Base-by-base conservation (phyloP, 1,140 invertebrate genomes). In the Aporrectodea caliginosa region DNA sequence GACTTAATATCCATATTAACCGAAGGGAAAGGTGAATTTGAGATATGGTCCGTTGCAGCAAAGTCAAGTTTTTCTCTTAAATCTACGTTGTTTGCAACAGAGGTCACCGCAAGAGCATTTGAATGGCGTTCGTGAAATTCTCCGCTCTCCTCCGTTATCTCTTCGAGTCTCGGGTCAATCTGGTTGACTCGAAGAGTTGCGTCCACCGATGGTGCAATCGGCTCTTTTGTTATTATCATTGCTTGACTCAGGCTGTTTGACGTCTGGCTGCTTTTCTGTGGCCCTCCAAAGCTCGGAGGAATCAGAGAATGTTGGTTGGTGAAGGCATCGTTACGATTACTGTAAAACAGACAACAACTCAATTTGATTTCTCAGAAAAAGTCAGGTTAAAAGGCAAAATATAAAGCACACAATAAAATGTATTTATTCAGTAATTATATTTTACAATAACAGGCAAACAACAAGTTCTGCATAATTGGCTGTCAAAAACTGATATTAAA, bases 231-330 rank as follows among this genome's bases (percentile, higher is more conserved):
- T n/a, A n/a, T n/a, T n/a, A n/a, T n/a, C n/a, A n/a, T n/a, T n/a
- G n/a, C n/a, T n/a, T n/a, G n/a, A n/a, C n/a, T n/a, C n/a, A n/a
- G n/a, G n/a, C n/a, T n/a, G 43, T 58, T 58, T 58, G 43, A 58
- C 6, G 43, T 22, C 6, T 58, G 43, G 22, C 43, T 58, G 22
- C 43, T 58, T 22, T 58, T 58, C 22, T 58, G 75, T 12, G 75
- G 75, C 12, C 75, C 35, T 22, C 75, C 75, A n/a, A 76, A 76
- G 31, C 75, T 76, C 35, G 75, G 75, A 58, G 75, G 75, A 1
- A 76, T 35, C 6, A 58, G 16, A 14, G 29, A 29, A 27, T 76
- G 75, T 31, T 76, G 75, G 27, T 14, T 58, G 35, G 43, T 43
- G 35, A 76, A 76, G 2, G 75, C 75, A 32, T 76, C 35, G 33